Conservation (phyloP, 2,797 vertebrate genomes). For the Paguma larvata region DNA sequence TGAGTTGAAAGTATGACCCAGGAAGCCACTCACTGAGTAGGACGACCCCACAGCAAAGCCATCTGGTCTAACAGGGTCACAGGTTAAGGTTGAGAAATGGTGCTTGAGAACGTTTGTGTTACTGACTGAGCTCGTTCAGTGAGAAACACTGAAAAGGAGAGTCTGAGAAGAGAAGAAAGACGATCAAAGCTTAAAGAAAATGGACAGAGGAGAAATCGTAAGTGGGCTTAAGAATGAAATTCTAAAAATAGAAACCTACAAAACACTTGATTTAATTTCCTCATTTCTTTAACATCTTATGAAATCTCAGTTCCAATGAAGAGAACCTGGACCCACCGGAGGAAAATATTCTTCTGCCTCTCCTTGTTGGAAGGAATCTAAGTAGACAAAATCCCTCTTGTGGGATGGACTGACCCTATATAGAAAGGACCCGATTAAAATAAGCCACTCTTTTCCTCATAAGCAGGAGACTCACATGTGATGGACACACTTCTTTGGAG, state of each 20-base stretch:
- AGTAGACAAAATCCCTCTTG: not conserved
- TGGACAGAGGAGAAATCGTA: not conserved
- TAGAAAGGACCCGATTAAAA: slow-evolving; percentile 43
- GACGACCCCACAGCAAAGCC: not conserved
- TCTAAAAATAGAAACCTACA: not conserved
- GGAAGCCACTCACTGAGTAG: fast-evolving
- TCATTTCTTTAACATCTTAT: not conserved
- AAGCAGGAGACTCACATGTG: not conserved
- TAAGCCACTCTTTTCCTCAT: slow-evolving; percentile 65
- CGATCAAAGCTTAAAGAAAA: not conserved
- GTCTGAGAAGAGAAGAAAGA: too few species aligned
- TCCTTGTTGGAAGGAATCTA: slow-evolving; percentile 62
- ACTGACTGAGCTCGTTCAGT: fast-evolving
- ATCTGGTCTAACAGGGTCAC: fast-evolving
- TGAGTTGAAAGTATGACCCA: fast-evolving
- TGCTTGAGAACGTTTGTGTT: fast-evolving
- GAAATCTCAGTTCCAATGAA: not conserved
- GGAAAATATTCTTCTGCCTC: not conserved
- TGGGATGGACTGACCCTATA: slow-evolving; percentile 61
- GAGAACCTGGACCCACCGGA: slow-evolving; percentile 37
- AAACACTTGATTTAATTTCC: not conserved
- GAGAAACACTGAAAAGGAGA: not conserved
- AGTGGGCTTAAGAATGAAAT: not conserved
- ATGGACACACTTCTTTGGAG: slow-evolving; percentile 51
- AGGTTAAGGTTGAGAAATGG: too few species aligned